phyloP scores from a whole-genome alignment of 2,888 invertebrate genomes.

The Steinernema carpocapsae region DNA sequence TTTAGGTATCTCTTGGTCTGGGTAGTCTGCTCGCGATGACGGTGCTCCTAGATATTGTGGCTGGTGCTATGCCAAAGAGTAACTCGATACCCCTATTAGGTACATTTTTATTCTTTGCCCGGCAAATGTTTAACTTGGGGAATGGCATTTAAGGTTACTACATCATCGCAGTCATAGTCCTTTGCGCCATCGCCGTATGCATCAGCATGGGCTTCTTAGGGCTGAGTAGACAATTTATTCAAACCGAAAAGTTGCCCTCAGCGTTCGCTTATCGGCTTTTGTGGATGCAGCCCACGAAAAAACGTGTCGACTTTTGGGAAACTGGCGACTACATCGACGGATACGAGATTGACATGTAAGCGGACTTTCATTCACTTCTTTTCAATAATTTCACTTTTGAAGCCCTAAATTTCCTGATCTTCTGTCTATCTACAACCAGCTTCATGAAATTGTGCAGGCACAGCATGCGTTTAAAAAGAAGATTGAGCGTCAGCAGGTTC shows the following conservation, averaged over 20 bases:
- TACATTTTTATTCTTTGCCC: constrained; percentile 28
- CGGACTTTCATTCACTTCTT: not conserved
- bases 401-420: constrained; percentile 47
- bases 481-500: constrained; percentile 50
- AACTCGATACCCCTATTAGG: constrained; percentile 63
- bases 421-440: constrained; percentile 52
- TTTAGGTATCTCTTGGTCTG: constrained; percentile 60
- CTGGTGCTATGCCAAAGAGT: constrained; percentile 65
- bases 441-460: constrained; percentile 60
- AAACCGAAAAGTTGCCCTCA: constrained; percentile 44
- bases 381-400: constrained; percentile 41
- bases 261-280: constrained; percentile 44
- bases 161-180: constrained; percentile 61
- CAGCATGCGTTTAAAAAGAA: constrained; percentile 55
- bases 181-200: constrained; percentile 61
- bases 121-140: not conserved
- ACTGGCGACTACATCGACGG: constrained; percentile 31
- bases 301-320: constrained; percentile 23
- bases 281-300: constrained; percentile 36
- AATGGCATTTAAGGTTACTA: constrained; percentile 50
- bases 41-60: constrained; percentile 62
- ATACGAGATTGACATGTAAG: constrained; percentile 22
- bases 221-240: constrained; percentile 58
- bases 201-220: constrained; percentile 61
- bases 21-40: constrained; percentile 62